These are phyloP conservation scores for Dendropsophus ebraccatus DNA, from an alignment of 2,113 vertebrate genomes.

Conservation along the genomic window DNA sequence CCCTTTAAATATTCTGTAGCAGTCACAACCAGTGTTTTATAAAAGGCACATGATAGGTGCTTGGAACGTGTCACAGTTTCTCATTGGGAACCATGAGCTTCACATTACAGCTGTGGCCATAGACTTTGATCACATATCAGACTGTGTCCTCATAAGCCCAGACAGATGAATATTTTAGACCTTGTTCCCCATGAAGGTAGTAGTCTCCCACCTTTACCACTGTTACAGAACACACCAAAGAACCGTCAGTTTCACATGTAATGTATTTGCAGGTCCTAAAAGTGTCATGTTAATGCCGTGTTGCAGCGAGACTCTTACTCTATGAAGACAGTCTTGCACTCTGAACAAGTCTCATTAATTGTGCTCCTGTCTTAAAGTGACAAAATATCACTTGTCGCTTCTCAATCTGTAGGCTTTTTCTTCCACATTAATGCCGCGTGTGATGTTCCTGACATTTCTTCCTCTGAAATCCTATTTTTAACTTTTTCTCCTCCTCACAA, in stretches of 20 bases:
- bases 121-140: not conserved
- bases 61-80: not conserved
- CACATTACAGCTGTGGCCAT: not conserved
- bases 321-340: not conserved
- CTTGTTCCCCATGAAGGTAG: not conserved
- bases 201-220: no score
- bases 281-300: not conserved
- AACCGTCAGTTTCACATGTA: no score
- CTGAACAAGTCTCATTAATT: slow-evolving; percentile 20
- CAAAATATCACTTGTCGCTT: slow-evolving; percentile 15
- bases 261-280: not conserved
- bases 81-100: not conserved
- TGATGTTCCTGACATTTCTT: slow-evolving; percentile 22
- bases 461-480: not conserved
- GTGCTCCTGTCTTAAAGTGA: not conserved
- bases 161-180: not conserved
- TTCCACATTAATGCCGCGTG: slow-evolving; percentile 11
- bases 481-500: not conserved
- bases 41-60: no score
- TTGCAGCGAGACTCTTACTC: not conserved
- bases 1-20: no score
- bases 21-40: no score
- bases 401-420: slow-evolving; percentile 7
- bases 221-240: not conserved
- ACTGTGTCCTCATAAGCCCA: no score